Conservation (phyloP, 2,888 invertebrate genomes). For the Patella depressa region DNA sequence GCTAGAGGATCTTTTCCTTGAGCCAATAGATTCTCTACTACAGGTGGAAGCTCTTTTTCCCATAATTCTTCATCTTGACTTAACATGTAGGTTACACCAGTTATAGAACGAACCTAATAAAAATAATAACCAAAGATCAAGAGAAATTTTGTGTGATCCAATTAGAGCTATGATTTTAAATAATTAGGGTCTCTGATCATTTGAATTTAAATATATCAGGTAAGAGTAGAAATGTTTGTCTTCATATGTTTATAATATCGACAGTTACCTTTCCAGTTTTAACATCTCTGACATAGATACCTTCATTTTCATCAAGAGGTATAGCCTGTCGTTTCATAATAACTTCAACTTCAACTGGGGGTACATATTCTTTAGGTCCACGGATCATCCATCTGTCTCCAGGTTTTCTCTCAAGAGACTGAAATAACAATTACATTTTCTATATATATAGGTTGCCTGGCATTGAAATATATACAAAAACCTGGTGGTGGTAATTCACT, state of each 20-base stretch:
- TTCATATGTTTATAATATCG: no score
- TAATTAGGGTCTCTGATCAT: no score
- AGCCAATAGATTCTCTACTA: conserved; percentile 67
- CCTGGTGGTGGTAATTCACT: no score
- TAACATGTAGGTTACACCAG: conserved; percentile 74
- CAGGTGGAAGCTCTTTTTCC: conserved; percentile 70
- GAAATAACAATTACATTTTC: not conserved
- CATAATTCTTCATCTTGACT: conserved; percentile 72
- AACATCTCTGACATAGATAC: conserved; percentile 73
- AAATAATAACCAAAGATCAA: not conserved
- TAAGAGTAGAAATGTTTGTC: no score
- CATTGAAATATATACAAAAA: no score
- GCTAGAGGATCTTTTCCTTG: conserved; percentile 71
- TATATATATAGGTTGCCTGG: no score
- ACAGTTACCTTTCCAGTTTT: conserved; percentile 70
- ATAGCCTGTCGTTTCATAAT: conserved; percentile 71
- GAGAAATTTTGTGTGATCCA: no score
- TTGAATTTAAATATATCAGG: no score
- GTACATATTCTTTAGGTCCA: conserved; percentile 74
- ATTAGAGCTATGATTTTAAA: no score
- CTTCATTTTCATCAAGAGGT: conserved; percentile 74
- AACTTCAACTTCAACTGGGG: conserved; percentile 73
- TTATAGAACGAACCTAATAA: conserved; percentile 70
- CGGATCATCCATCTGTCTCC: conserved; percentile 74
- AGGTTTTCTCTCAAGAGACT: conserved; percentile 64